Percentiles rank a stretch among this genome's conserved stretches.
These are phyloP conservation scores for Gryllus longicercus DNA, from an alignment of 2,888 invertebrate species.

Conservation along the genomic window DNA sequence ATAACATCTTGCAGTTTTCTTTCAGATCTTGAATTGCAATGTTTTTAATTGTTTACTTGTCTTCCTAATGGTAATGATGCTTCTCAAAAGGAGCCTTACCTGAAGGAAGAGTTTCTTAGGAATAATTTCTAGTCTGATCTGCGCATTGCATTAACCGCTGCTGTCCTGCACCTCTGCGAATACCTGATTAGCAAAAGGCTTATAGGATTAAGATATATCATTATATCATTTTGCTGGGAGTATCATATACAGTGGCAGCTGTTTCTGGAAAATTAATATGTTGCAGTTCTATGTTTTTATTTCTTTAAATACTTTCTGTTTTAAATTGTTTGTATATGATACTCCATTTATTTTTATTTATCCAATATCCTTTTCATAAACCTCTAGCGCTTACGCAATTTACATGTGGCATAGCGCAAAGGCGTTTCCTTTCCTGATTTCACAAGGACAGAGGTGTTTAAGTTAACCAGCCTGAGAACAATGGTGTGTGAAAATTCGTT, in stretches of 20 bases:
- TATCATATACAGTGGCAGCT: background rate
- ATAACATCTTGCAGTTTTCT: constrained; percentile 21
- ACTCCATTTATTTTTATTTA: too few species aligned
- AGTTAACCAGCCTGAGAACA: too few species aligned
- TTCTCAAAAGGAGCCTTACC: constrained; percentile 25
- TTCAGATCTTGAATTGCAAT: constrained; percentile 27
- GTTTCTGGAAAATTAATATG: background rate
- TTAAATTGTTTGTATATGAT: too few species aligned
- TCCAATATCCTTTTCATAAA: background rate
- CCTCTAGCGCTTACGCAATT: background rate
- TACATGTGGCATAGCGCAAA: constrained; percentile 20
- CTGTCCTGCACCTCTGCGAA: background rate
- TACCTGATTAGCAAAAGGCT: background rate
- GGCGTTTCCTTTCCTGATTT: background rate
- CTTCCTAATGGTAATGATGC: background rate
- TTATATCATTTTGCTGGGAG: background rate
- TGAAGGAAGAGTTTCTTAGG: constrained; percentile 23
- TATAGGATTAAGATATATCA: background rate
- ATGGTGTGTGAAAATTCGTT: too few species aligned
- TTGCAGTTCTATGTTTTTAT: too few species aligned
- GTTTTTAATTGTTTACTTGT: constrained; percentile 21
- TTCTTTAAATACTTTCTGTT: too few species aligned
- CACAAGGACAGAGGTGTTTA: too few species aligned
- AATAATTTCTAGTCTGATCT: too few species aligned
- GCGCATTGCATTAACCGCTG: background rate